phyloP scores from a whole-genome alignment of 2,113 vertebrate species.

The Mandrillus leucophaeus region DNA sequence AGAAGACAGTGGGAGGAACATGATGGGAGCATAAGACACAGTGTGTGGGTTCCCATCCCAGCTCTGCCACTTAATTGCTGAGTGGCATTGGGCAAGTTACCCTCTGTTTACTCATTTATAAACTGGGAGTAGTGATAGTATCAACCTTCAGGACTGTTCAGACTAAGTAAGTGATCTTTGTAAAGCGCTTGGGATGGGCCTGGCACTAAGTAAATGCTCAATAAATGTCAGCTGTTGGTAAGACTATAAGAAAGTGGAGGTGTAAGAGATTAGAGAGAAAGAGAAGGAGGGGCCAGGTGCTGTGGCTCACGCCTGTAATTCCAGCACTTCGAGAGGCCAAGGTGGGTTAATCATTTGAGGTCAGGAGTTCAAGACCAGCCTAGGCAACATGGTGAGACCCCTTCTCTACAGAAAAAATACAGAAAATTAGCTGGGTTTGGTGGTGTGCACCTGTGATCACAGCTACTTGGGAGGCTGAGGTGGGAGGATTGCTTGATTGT shows the following conservation, averaged over 20 bases:
- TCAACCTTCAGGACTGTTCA: background rate
- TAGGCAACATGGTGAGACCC: too few relatives aligned
- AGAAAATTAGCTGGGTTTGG: too few relatives aligned
- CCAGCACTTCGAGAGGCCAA: too few relatives aligned
- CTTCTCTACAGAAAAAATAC: too few relatives aligned
- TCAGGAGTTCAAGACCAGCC: too few relatives aligned
- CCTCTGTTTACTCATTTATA: background rate
- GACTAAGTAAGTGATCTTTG: background rate
- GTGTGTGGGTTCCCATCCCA: background rate
- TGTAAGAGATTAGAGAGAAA: background rate
- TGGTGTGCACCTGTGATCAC: too few relatives aligned
- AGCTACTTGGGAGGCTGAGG: too few relatives aligned
- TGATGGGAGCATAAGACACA: accelerated
- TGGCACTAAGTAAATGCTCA: background rate
- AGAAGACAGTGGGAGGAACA: background rate
- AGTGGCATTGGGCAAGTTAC: accelerated
- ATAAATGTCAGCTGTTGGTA: background rate
- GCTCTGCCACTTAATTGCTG: background rate
- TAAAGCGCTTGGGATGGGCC: background rate
- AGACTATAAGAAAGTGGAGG: background rate
- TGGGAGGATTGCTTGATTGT: too few relatives aligned
- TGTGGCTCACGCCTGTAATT: too few relatives aligned
- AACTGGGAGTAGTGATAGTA: background rate
- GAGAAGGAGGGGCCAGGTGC: background rate
- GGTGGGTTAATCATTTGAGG: too few relatives aligned